Evolutionary conservation across 2,113 vertebrate genomes (phyloP).

Genomic region (Alethe diademata): DNA sequence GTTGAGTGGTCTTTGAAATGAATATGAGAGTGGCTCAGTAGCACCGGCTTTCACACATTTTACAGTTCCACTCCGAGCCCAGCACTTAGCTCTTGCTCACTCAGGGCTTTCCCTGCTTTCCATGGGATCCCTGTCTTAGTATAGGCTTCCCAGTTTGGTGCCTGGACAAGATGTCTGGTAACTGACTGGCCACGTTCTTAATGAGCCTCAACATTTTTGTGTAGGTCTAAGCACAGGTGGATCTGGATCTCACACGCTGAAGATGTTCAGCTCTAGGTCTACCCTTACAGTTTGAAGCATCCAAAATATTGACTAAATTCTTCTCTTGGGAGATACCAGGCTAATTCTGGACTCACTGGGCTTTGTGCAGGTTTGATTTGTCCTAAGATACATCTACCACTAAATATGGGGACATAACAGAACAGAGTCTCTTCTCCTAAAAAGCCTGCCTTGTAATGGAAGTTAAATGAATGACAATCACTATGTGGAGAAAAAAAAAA

Average conservation of each 20-base stretch:
- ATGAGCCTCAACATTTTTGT: neutral
- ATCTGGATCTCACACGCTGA: neutral
- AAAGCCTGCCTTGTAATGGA: neutral
- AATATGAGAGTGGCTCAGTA: neutral
- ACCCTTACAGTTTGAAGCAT: neutral
- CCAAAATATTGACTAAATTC: neutral
- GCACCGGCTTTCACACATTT: neutral
- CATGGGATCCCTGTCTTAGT: neutral
- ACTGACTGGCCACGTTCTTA: neutral
- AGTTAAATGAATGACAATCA: neutral
- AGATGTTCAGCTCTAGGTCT: neutral
- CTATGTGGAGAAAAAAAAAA: neutral
- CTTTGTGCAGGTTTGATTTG: neutral
- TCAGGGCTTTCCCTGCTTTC: neutral
- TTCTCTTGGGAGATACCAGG: neutral
- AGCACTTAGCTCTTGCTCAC: neutral
- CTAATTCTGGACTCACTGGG: neutral
- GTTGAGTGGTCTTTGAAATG: conserved; percentile 25
- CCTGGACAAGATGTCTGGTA: neutral
- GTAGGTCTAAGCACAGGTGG: neutral
- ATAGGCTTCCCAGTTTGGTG: neutral
- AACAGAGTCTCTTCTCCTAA: neutral
- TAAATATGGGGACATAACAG: neutral
- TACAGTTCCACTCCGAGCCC: neutral
- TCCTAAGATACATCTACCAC: neutral